A percentile compares a stretch with the other conserved stretches of the same genome.
phyloP scores from a whole-genome alignment of 2,113 vertebrate genomes.

The Cephalopterus ornatus region DNA sequence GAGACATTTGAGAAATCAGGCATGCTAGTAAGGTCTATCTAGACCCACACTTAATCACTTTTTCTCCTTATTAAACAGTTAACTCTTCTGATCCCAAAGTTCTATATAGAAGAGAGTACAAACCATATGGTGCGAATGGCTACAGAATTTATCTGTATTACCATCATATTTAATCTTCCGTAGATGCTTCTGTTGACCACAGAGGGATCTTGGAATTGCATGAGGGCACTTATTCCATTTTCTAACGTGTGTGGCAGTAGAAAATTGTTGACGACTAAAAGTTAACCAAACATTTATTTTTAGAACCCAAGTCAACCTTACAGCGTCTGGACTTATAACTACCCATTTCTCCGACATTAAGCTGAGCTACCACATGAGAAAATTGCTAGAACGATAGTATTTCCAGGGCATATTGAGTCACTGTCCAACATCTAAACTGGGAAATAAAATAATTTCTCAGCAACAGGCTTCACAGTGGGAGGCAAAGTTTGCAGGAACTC shows the following conservation, averaged over 20 bases:
- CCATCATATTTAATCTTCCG: background rate
- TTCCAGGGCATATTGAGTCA: conserved; percentile 78
- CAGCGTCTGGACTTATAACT: conserved; percentile 63
- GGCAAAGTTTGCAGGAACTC: background rate
- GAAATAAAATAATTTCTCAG: conserved; percentile 71
- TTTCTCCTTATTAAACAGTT: background rate
- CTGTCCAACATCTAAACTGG: conserved; percentile 69
- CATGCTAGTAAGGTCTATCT: background rate
- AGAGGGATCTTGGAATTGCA: background rate
- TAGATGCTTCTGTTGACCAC: background rate
- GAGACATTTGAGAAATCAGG: background rate
- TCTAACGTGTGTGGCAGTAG: conserved; percentile 33
- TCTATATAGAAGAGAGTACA: background rate
- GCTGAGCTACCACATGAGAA: conserved; percentile 65
- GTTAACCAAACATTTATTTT: conserved; percentile 76
- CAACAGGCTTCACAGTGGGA: conserved; percentile 42
- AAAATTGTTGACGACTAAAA: conserved; percentile 67
- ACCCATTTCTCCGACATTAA: conserved; percentile 71
- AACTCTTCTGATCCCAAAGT: background rate
- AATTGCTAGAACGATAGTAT: conserved; percentile 71
- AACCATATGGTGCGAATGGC: accelerated
- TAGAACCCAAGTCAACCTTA: conserved; percentile 56
- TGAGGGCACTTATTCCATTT: conserved; percentile 36
- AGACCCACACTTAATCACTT: background rate
- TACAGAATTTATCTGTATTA: background rate